Evolutionary conservation across 2,113 vertebrate species (phyloP), one percentile per base, ranked within the genome.

Genomic region (Salvelinus sp.): DNA sequence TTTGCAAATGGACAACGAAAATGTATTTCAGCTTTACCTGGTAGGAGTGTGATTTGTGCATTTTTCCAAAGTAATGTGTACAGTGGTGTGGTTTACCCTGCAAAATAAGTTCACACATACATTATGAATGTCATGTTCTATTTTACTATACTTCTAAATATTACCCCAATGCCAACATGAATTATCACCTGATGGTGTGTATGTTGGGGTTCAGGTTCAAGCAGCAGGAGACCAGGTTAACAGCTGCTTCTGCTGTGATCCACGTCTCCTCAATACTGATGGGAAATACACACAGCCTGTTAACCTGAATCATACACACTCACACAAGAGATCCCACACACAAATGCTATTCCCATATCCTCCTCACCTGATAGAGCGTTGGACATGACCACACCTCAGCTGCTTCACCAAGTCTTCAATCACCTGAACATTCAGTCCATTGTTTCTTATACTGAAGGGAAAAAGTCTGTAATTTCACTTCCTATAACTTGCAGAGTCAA

Each of bases 211-310:
- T 64, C 65, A 81, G 54, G 13, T 82, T 27, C 75, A 90, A 73
- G 71, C 88, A 91, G 64, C 50, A 79, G 23, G 77, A 54, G 74
- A 87, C n/a, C 63, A 89, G 67, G 57, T 1, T 1, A 2, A 85
- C 72, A 0, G 83, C 87, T 14, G 79, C 64, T 4, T 81, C 77
- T 5, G 75, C 64, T 58, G 60, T 60, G 64, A 91, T 86, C 85
- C 86, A 88, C 54, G 0, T 0, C 69, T 91, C 90, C 62, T 90
- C 85, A 70, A 89, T 50, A 38, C 88, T 91, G 60, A 60, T 64
- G 12, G 20, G 33, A 25, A 27, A 72, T 2, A 73, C 12, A 30
- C 7, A 33, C 18, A 47, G 28, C 16, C 33, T 28, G 12, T 16
- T 14, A 27, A 18, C 10, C 3, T n/a, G 14, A n/a, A 33, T 16